Conservation (phyloP, 2,888 invertebrate genomes). For the Gibbula magus region DNA sequence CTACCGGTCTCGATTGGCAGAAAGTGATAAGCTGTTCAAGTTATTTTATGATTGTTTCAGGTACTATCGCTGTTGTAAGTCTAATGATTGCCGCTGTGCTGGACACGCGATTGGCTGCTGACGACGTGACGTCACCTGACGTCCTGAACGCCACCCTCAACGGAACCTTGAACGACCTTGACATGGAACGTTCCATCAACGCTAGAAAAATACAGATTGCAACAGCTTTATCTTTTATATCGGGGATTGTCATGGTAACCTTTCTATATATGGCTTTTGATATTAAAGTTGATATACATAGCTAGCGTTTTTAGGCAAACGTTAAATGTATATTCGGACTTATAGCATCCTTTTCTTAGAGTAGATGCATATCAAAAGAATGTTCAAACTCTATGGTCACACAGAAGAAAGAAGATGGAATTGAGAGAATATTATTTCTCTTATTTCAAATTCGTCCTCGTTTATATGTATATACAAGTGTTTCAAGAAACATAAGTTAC, state of each 20-base stretch:
- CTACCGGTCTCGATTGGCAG: too few species aligned
- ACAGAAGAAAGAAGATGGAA: too few species aligned
- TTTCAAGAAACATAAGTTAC: too few species aligned
- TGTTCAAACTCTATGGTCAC: too few species aligned
- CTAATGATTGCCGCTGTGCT: constrained; percentile 65
- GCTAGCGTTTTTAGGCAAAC: too few species aligned
- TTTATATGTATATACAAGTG: too few species aligned
- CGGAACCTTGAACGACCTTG: background rate
- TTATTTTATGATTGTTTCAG: constrained; percentile 35
- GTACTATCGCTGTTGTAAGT: constrained; percentile 69
- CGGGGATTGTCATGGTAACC: constrained; percentile 8
- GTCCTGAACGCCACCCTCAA: background rate
- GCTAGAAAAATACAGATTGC: constrained; percentile 18
- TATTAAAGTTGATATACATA: background rate
- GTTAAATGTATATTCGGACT: too few species aligned
- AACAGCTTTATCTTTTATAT: background rate
- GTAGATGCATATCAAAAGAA: too few species aligned
- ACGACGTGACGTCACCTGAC: background rate
- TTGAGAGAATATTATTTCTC: too few species aligned
- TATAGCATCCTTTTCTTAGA: too few species aligned
- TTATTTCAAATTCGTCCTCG: too few species aligned
- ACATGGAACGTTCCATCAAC: background rate
- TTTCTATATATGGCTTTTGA: background rate
- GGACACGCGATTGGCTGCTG: constrained; percentile 15
- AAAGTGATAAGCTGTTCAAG: too few species aligned